A percentile compares a stretch with the other conserved stretches of the same genome.
Evolutionary conservation across 2,888 invertebrate genomes (phyloP).

Genomic region (Hydropsyche betteni): DNA sequence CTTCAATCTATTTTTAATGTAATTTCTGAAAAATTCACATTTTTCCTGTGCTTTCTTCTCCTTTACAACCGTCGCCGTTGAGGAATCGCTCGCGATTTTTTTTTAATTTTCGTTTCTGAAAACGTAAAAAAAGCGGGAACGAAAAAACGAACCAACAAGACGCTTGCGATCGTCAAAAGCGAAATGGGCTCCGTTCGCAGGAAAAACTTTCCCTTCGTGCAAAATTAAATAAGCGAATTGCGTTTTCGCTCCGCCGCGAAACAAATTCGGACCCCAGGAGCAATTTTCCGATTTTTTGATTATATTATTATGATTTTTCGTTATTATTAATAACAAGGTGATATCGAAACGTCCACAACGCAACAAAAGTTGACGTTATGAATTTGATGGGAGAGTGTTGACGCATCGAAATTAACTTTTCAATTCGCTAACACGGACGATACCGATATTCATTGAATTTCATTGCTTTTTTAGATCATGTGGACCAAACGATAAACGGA

Average conservation of each 20-base stretch:
- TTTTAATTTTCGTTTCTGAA: background rate
- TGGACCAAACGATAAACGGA: background rate
- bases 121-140: background rate
- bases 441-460: background rate
- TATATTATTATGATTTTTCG: background rate
- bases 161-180: background rate
- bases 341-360: too few species aligned
- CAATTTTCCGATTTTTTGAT: background rate
- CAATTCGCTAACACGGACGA: background rate
- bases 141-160: background rate
- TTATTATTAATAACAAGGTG: background rate
- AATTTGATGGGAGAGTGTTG: conserved; percentile 4
- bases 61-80: too few species aligned
- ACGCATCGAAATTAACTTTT: conserved; percentile 21
- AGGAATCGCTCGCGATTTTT: too few species aligned
- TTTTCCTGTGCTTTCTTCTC: background rate
- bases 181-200: background rate
- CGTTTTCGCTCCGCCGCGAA: background rate
- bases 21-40: too few species aligned
- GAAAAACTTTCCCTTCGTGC: background rate
- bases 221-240: conserved; percentile 25
- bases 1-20: too few species aligned
- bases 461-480: conserved; percentile 8
- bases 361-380: background rate
- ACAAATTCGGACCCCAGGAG: background rate